Base-by-base conservation (phyloP, 2,113 vertebrate genomes). In the Danionella cerebrum region DNA sequence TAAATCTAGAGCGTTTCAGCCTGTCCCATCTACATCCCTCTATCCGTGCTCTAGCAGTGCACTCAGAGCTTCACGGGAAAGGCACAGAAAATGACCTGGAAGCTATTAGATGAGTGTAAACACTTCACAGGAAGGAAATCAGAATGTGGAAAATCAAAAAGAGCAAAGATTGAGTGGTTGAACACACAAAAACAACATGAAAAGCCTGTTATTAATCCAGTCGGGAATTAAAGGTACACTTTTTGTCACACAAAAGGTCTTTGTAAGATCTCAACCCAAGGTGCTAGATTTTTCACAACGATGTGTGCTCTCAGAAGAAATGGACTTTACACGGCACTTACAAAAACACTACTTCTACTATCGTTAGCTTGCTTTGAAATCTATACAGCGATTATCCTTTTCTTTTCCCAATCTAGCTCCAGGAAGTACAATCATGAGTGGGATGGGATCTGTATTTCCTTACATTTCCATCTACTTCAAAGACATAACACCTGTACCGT, bases 1-100 rank as follows among this genome's bases (percentile, higher is more conserved):
- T 84, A 71, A 82, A 84, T 84, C 62, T 31, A 57, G 2, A 1
- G n/a, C 35, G 44, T 52, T 76, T 70, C 36, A 68, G 47, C 66
- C 54, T 54, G 27, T 33, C 66, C 21, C 35, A 52, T 53, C 62
- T 73, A 73, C 70, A 76, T 73, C 71, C 66, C 31, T 73, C 70
- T 63, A 62, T 44, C 48, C 41, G 41, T 55, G 70, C 35, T 18
- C 57, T 50, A 39, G 53, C 63, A 55, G 19, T 44, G 58, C 52
- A 38, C 38, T 35, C 7, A 9, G 55, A 45, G 66, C 25, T 48
- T 54, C 59, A 66, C 24, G n/a, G 47, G 4, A 27, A 33, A 67
- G 18, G 25, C 19, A 14, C 6, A 54, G 33, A 35, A n/a, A 12
- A 24, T 54, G 63, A 55, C 66, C 35, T 63, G 48, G 27, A 63